Base-by-base conservation (phyloP, 2,888 invertebrate species). In the Drosophila paranaensis region DNA sequence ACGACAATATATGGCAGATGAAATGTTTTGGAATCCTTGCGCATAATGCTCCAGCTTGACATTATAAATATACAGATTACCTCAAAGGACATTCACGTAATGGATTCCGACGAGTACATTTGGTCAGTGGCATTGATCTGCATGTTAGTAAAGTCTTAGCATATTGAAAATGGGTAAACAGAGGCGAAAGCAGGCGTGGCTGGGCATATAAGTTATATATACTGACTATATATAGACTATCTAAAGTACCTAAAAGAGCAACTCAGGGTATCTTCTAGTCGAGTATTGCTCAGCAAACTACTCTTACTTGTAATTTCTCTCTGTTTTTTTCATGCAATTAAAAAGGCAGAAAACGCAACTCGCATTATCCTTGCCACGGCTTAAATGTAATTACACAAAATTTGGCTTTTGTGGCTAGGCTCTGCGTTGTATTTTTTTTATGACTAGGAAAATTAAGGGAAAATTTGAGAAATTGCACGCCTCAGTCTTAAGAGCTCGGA, bases 31-130 rank as follows among this genome's bases (percentile, higher is more conserved):
- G 79, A 83, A 87, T 83, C 84, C 84, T 79, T 68, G 84, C 87
- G 83, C 83, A 83, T 83, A 83, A 83, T 83, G 75, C 27, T 72
- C 57, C 65, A 70, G 67, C 69, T 60, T 60, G 76, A 80, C 70
- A 80, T 81, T 88, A 90, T 90, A 90, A 89, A 90, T 90, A 88
- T 87, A 90, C 87, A 89, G 90, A 90, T 90, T 90, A 90, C 81
- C 67, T 35, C 70, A 65, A 42, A 63, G 67, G 63, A 62, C 82
- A 75, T 27, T 75, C 68, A 71, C 61, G 71, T 82, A 82, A 74
- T 86, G 77, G 74, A 30, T 62, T 72, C n/a, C 1, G 39, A 6
- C 6, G 6, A 33, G 43, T 35, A 14, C 33, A 14, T 43, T 43
- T 56, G 16, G 37, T 33, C 55, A 54, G 11, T 53, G 54, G 14